Evolutionary conservation across 1,140 invertebrate genomes (phyloP).

Genomic region (Spodoptera frugiperda): DNA sequence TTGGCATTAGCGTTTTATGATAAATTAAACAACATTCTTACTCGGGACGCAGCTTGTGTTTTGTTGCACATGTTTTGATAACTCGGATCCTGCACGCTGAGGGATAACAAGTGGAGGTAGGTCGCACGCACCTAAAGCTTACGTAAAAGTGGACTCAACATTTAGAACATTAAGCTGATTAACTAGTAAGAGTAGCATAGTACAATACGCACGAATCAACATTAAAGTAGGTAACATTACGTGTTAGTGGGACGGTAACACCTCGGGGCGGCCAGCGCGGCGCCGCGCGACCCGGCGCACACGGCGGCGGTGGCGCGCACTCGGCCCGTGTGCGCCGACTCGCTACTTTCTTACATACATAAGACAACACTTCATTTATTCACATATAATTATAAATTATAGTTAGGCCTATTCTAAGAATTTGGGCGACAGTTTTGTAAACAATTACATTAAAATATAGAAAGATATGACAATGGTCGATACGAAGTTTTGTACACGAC

Average conservation of each 20-base stretch:
- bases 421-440: slow-evolving; percentile 38
- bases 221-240: slow-evolving; percentile 60
- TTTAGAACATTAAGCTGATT: slow-evolving; percentile 17
- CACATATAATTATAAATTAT: slow-evolving; percentile 26
- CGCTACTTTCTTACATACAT: slow-evolving; percentile 16
- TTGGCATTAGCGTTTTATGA: too few relatives aligned
- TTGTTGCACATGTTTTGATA: neutral
- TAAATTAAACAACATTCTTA: neutral
- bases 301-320: neutral
- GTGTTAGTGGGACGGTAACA: slow-evolving; percentile 51
- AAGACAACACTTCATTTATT: slow-evolving; percentile 25
- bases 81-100: neutral
- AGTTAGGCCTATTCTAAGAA: slow-evolving; percentile 38
- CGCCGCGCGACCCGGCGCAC: neutral
- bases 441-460: slow-evolving; percentile 43
- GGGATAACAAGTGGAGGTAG: neutral
- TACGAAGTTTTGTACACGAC: slow-evolving; percentile 21
- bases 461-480: slow-evolving; percentile 38
- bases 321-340: neutral
- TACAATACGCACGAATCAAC: slow-evolving; percentile 61
- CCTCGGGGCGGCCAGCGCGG: neutral
- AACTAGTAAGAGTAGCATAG: slow-evolving; percentile 20
- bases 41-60: neutral
- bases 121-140: neutral
- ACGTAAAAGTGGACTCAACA: neutral